Evolutionary conservation across 2,113 vertebrate genomes (phyloP), one percentile per base, ranked within the genome.

Genomic region (Lepus timidus): DNA sequence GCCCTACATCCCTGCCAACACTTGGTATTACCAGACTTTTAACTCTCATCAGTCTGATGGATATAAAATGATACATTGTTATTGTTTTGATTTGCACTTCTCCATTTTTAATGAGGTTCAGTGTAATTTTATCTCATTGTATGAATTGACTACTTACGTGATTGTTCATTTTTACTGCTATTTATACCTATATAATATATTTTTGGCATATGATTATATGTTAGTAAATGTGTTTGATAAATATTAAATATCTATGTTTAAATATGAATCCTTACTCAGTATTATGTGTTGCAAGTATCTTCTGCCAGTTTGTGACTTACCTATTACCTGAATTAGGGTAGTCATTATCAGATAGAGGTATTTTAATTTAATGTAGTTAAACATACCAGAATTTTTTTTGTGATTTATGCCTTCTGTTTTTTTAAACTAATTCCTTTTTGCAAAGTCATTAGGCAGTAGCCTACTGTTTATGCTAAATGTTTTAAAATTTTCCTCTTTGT

Each of bases 361-460:
- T 84, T 92, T 84, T 64, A 90, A 51, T 84, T 88, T n/a, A 78
- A 6, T 58, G 33, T 29, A 36, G 44, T 78, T 84, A 91, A 81
- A 71, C 51, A 22, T 85, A 19, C 88, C 17, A 73, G 4, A 10
- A 79, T 88, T 88, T 75, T 9, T 33, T 84, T 73, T 49, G 5
- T 71, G 52, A 31, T 64, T 70, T 71, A 62, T 88, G n/a, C 9
- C n/a, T 87, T 39, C 39, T 74, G 33, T 0, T 58, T 49, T 67
- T 85, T 29, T 29, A 23, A 64, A 36, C 0, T 5, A 31, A 55
- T 85, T 79, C 23, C 33, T 84, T 75, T 79, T 65, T 11, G 27
- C 55, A 64, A 55, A 9, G 1, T 73, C 29, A 73, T 95, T 70
- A 12, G 36, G 25, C 23, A 64, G 49, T 85, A 88, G 33, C 39